Evolutionary conservation across 2,797 vertebrate species (phyloP), one percentile per base, ranked within the genome.

Genomic region (Sarcophilus harrisii): DNA sequence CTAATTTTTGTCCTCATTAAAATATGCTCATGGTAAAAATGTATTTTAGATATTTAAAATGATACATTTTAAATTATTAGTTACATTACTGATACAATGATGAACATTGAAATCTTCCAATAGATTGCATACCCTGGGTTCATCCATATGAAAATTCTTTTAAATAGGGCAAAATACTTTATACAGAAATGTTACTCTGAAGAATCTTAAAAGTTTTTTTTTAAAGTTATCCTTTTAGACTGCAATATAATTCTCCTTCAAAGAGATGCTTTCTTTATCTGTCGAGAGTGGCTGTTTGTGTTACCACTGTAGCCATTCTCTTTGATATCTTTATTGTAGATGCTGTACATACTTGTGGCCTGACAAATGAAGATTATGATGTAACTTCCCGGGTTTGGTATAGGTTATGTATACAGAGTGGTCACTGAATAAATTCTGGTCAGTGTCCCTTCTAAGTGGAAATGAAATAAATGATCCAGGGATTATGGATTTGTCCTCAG

Each of bases 131-230:
- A 99, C 99, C 99, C 99, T 99, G 99, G 99, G 99, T 99, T 99
- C 98, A 99, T 99, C 99, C 99, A 99, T 98, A 98, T 98, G 9
- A 55, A 99, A 99, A 98, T 98, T 98, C 98, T 99, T 58, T 99
- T 99, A 99, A 99, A 99, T 99, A 99, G 99, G 99, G 99, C 99
- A 99, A 99, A 99, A 99, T 98, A 99, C 97, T 99, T 99, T 99
- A 98, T 99, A 99, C 99, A 99, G 99, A 99, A 99, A 99, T 99
- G 99, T 99, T 55, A 99, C 98, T 99, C 98, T 97, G 99, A 98
- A 99, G 98, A 98, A 97, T 98, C 99, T 99, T 96, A 98, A 99
- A 98, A 99, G 54, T 55, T 54, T 54, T 54, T 54, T 54, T 54
- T n/a, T n/a, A n/a, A 54, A 54, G 54, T 55, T 55, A 55, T 99